Evolutionary conservation across 2,888 invertebrate species (phyloP), one percentile per base, ranked within the genome.

Genomic region (Plagiodera versicolora): DNA sequence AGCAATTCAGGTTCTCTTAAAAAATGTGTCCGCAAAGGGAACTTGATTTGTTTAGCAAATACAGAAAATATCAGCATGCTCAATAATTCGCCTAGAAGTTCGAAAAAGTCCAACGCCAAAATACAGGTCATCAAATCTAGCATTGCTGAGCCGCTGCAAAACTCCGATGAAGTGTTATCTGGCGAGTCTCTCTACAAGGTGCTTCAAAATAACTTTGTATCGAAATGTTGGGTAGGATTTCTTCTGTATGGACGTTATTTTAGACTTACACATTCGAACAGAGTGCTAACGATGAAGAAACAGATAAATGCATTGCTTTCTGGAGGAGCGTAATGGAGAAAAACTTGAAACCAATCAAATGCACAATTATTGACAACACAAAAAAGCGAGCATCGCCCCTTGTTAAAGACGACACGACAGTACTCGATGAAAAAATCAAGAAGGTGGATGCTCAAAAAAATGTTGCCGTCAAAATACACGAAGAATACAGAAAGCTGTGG

Each of bases 121-220:
- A 24, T 44, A n/a, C 6, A 16, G 1, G 14, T n/a, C 10, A n/a
- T 28, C 1, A 24, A 20, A 44, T 44, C 53, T 11, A 53, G 44
- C 24, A 44, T 24, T 9, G 53, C 35, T 5, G 44, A 51, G 6
- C 4, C 5, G 32, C 11, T 51, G 18, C 30, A 51, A 39, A 39
- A 39, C 39, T 14, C 2, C 14, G 39, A 39, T 6, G 39, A 39
- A 39, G 14, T 71, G 3, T 47, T 65, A 11, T 73, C 74, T 0
- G 74, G 74, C 18, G 74, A 75, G 50, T 74, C 74, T 0, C 50
- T 72, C 2, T 72, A 68, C 46, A 74, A 74, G 58, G 73, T 72
- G 46, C n/a, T n/a, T n/a, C n/a, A n/a, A n/a, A n/a, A n/a, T n/a
- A n/a, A n/a, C n/a, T n/a, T n/a, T 14, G 9, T 17, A 39, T 45